Evolutionary conservation across 2,888 invertebrate genomes (phyloP), one percentile per base, ranked within the genome.

Genomic region (Seira ritae): DNA sequence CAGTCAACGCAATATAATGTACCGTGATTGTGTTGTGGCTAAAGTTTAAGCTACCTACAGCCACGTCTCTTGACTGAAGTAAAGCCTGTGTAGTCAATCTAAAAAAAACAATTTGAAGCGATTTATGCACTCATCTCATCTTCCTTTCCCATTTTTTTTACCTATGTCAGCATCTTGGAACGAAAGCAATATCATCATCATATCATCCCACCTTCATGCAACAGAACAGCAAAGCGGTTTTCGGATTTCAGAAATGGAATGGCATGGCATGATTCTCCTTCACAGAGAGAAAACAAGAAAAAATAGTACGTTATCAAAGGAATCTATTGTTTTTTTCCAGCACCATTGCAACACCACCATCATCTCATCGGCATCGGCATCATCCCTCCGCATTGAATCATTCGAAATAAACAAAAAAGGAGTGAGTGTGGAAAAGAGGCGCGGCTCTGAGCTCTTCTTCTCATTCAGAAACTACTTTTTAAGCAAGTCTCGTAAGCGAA

Each of bases 351-450:
- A 31, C 20, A 24, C 10, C 31, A 37, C 22, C 65, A 20, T 24
- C 31, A 68, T 31, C 67, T 20, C 67, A n/a, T n/a, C n/a, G n/a
- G n/a, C n/a, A n/a, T n/a, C n/a, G n/a, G n/a, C 31, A 31, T 31
- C 31, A 31, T 4, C 19, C 1, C 68, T 12, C n/a, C 15, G 24
- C 37, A 10, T 19, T 37, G 42, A 17, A 68, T 42, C 10, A 17
- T 37, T 68, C 68, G 55, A 17, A 17, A 55, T 55, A 55, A 55
- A 55, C 55, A 55, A 55, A 55, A 76, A 55, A n/a, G 6, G 23
- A n/a, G 69, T 31, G 31, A 80, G 80, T 80, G 73, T 68, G 68
- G 74, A 80, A 80, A 80, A 50, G 71, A 80, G 80, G 80, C 73
- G 80, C 73, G 80, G 80, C 67, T 74, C 69, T 62, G 23, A 22